Percentiles rank a stretch among this genome's conserved stretches.
Evolutionary conservation across 2,797 vertebrate genomes (phyloP).

Genomic region (Austrolebias charrua): DNA sequence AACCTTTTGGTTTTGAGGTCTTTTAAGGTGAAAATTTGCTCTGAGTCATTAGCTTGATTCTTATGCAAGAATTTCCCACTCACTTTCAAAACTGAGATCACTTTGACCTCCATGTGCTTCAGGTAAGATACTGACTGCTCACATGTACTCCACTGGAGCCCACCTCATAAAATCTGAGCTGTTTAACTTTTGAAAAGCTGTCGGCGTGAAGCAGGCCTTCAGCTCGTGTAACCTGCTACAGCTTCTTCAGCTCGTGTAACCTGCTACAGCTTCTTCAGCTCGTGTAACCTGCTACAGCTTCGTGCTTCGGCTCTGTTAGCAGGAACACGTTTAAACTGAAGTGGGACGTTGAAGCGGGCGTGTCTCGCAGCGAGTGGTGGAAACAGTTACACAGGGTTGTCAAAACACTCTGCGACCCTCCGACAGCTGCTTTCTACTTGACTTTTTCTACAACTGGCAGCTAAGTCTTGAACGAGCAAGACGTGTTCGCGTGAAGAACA

Average conservation of each 20-base stretch:
- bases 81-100: not conserved
- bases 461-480: constrained; percentile 31
- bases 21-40: no score
- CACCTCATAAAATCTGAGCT: not conserved
- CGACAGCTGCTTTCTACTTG: not conserved
- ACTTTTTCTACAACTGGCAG: constrained; percentile 3
- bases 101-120: not conserved
- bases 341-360: constrained; percentile 30
- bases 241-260: not conserved
- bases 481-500: not conserved
- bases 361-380: constrained; percentile 22
- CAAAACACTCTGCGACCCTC: not conserved
- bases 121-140: not conserved
- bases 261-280: no score
- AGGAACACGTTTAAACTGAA: constrained; percentile 1
- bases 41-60: not conserved
- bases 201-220: not conserved
- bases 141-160: not conserved
- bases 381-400: constrained; percentile 11
- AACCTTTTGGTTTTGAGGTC: no score
- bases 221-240: not conserved
- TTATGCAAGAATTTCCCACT: not conserved
- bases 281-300: not conserved
- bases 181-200: no score
- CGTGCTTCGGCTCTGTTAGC: constrained; percentile 2